These are phyloP conservation scores for Alethe diademata DNA, from an alignment of 2,113 vertebrate genomes.

Conservation along the genomic window DNA sequence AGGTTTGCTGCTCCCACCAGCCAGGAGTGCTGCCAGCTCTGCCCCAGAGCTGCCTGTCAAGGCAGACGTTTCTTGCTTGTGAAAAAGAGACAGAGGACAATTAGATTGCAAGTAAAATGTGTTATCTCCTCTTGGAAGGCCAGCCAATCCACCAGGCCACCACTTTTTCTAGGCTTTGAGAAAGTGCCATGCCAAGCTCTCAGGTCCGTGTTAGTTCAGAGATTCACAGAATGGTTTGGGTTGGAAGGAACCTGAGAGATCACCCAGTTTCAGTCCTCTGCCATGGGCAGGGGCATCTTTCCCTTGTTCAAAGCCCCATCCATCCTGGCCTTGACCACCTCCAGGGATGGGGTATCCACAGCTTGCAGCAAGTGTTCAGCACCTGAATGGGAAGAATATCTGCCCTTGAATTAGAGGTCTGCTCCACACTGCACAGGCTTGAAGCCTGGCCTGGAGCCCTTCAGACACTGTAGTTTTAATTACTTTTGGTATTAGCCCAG, in stretches of 20 bases:
- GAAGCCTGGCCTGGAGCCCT: background rate
- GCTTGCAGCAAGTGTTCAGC: background rate
- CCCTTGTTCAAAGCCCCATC: background rate
- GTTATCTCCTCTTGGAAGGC: background rate
- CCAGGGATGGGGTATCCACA: background rate
- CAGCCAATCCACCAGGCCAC: background rate
- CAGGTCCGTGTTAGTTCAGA: background rate
- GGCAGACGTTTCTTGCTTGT: background rate
- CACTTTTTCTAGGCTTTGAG: background rate
- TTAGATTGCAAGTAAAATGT: background rate
- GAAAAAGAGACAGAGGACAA: background rate
- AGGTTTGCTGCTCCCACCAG: background rate
- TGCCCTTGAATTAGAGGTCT: background rate
- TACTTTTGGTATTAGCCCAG: conserved; percentile 1
- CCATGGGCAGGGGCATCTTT: background rate
- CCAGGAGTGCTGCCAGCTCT: background rate
- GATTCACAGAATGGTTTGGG: background rate
- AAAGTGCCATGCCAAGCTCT: background rate
- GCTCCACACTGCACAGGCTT: background rate
- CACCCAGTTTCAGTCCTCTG: background rate
- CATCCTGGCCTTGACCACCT: background rate
- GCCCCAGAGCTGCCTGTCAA: background rate
- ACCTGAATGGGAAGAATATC: background rate
- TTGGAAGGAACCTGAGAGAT: background rate
- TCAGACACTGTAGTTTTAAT: background rate